Base-by-base conservation (phyloP, 2,113 vertebrate genomes). In the Rana temporaria region DNA sequence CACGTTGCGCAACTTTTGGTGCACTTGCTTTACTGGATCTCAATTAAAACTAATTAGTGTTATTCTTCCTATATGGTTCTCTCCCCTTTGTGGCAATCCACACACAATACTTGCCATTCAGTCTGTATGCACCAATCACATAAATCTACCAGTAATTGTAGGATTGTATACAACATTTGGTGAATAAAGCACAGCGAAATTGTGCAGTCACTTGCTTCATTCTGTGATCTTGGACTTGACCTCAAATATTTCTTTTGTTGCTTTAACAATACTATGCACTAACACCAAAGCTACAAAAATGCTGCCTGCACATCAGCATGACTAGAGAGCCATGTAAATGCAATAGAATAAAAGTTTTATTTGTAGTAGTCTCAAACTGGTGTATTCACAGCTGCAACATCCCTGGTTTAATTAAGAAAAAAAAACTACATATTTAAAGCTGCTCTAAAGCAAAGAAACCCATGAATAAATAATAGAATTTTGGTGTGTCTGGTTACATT, bases 351-450 rank as follows among this genome's bases (percentile, higher is more conserved):
- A 75, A 57, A 60, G 22, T 62, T 62, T 59, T 75, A 65, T 67
- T 75, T 48, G 64, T 68, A 83, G 81, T 83, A 66, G 81, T 83
- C 81, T 68, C 32, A 68, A 75, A 56, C 32, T 57, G 53, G 63
- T 83, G 81, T 20, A 76, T 72, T 75, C 72, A 83, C 81, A 83
- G 80, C 80, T 64, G 19, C 70, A 75, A 66, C 32, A 24, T 83
- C 81, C 81, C 81, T 83, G 64, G 22, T 30, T 57, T 74, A n/a
- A 42, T 65, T 11, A 73, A 42, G 57, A 62, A 72, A 64, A 38
- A 62, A 66, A 74, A 64, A 38, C 32, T 26, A 73, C 20, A 65
- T 55, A 6, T 32, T 65, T 82, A 74, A 73, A 73, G 42, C 52
- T 68, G 63, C 48, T 26, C 71, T 22, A 22, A 72, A 24, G 60